Conservation (phyloP, 2,797 vertebrate species). For the Acanthurus leucopareius region DNA sequence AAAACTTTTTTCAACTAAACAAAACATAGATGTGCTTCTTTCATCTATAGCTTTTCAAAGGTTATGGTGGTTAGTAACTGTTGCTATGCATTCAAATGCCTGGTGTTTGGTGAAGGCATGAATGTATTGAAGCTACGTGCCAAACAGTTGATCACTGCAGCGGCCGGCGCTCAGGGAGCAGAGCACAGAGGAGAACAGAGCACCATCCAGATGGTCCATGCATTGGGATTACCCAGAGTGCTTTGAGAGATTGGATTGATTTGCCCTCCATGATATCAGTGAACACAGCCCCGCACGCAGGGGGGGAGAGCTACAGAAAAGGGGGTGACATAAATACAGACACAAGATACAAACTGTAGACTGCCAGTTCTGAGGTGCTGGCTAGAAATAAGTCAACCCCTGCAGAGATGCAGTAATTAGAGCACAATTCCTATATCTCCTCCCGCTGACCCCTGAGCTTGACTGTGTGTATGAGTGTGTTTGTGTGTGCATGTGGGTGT, state of each 20-base stretch:
- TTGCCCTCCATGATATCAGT: constrained; percentile 74
- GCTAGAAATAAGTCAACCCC: constrained; percentile 63
- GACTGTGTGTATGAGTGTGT: constrained; percentile 21
- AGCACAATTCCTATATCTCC: constrained; percentile 66
- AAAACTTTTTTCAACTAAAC: constrained; percentile 19
- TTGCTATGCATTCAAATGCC: constrained; percentile 63
- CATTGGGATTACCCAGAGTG: constrained; percentile 73
- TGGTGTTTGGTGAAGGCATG: constrained; percentile 44
- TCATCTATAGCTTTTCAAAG: constrained; percentile 40
- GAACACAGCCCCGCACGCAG: constrained; percentile 55
- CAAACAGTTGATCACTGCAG: constrained; percentile 74
- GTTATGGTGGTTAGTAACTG: constrained; percentile 66
- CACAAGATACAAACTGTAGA: constrained; percentile 49
- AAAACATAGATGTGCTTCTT: constrained; percentile 29
- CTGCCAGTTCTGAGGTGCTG: constrained; percentile 53
- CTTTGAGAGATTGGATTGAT: constrained; percentile 82
- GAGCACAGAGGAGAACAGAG: constrained; percentile 70
- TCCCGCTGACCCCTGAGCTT: constrained; percentile 72
- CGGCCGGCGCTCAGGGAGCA: constrained; percentile 61
- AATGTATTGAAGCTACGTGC: constrained; percentile 57
- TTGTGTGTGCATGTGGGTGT: constrained; percentile 31
- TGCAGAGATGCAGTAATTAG: constrained; percentile 76
- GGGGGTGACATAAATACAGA: constrained; percentile 57
- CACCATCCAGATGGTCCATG: constrained; percentile 78
- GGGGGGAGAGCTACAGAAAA: constrained; percentile 30